Evolutionary conservation across 2,888 invertebrate genomes (phyloP).

Genomic region (Pandemis corylana): DNA sequence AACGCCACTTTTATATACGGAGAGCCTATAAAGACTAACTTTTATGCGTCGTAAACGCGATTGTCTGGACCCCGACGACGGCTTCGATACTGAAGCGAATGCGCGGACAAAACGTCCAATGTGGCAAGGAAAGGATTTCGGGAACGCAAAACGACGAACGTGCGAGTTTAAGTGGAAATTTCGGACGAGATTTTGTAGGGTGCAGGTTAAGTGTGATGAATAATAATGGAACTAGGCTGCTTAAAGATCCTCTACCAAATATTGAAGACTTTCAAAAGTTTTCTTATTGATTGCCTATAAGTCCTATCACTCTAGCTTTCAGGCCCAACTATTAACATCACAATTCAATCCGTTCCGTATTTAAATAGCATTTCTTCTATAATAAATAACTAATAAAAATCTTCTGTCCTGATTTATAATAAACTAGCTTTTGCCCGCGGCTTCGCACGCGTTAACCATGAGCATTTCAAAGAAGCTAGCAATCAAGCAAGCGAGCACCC

Average conservation of each 20-base stretch:
- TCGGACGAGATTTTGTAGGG: conserved; percentile 34
- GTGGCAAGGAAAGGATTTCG: conserved; percentile 56
- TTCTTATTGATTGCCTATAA: not conserved
- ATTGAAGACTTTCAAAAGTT: not conserved
- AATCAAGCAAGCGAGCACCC: too few relatives aligned
- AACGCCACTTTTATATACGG: conserved; percentile 83
- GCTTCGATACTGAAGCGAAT: conserved; percentile 62
- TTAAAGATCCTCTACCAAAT: not conserved
- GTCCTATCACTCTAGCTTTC: too few relatives aligned
- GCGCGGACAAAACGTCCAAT: conserved; percentile 56
- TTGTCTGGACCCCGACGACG: conserved; percentile 78
- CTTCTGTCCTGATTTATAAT: too few relatives aligned
- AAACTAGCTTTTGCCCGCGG: too few relatives aligned
- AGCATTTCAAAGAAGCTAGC: too few relatives aligned
- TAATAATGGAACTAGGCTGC: not conserved
- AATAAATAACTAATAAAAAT: too few relatives aligned
- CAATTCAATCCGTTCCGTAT: too few relatives aligned
- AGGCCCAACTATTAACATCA: too few relatives aligned
- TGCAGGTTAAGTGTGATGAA: conserved; percentile 25
- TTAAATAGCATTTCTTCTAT: too few relatives aligned
- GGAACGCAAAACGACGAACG: conserved; percentile 58
- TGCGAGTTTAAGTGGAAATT: conserved; percentile 41
- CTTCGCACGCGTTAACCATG: too few relatives aligned
- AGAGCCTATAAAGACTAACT: conserved; percentile 84
- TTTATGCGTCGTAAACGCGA: conserved; percentile 85